Conservation (phyloP, 2,797 vertebrate genomes). For the Thripadectes ignobilis region DNA sequence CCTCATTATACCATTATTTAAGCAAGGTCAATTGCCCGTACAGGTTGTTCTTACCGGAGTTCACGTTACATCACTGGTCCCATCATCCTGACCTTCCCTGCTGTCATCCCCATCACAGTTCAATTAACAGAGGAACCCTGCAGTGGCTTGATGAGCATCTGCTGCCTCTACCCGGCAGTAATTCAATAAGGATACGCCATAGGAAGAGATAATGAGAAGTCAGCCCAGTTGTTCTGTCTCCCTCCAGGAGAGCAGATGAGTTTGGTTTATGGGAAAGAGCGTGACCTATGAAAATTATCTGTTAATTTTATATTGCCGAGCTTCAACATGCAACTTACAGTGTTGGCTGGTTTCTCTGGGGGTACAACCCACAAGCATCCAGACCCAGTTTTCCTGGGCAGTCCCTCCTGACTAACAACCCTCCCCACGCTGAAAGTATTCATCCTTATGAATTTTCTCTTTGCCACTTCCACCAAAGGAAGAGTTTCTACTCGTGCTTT, state of each 20-base stretch:
- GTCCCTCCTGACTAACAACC: neutral
- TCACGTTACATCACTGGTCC: slow-evolving; percentile 78
- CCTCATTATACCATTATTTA: neutral
- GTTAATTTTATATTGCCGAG: slow-evolving; percentile 51
- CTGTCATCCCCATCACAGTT: slow-evolving; percentile 89
- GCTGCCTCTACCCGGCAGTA: slow-evolving; percentile 87
- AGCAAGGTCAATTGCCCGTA: slow-evolving; percentile 62
- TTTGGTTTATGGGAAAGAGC: slow-evolving; percentile 68
- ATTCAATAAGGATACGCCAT: slow-evolving; percentile 85
- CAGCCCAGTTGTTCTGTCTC: slow-evolving; percentile 75
- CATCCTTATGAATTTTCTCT: neutral
- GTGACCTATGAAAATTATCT: slow-evolving; percentile 62
- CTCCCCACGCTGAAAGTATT: neutral
- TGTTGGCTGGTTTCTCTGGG: neutral
- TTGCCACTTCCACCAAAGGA: neutral
- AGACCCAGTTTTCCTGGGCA: neutral
- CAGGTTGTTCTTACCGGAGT: slow-evolving; percentile 61
- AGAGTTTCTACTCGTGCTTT: neutral
- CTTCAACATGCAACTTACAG: neutral
- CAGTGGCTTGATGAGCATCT: slow-evolving; percentile 90
- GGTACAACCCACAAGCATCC: neutral
- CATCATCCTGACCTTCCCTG: slow-evolving; percentile 86
- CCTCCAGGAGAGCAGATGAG: slow-evolving; percentile 78
- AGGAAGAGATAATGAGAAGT: slow-evolving; percentile 82
- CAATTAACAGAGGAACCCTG: slow-evolving; percentile 88